Percentiles rank a stretch among this genome's conserved stretches.
These are phyloP conservation scores for Diplogasteroides magnus DNA, from an alignment of 1,140 invertebrate species.

Conservation along the genomic window DNA sequence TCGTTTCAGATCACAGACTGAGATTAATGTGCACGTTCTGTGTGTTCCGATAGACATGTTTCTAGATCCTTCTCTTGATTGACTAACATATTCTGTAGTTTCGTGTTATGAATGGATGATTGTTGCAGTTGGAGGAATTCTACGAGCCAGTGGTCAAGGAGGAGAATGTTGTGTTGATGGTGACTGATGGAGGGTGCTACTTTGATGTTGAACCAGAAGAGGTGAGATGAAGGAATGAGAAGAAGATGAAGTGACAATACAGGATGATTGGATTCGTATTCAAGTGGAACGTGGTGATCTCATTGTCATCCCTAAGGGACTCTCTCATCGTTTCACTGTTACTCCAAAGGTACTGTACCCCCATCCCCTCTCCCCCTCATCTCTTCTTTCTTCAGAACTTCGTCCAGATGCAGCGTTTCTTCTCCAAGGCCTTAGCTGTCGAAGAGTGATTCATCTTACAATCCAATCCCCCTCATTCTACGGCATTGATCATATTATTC, in stretches of 20 bases:
- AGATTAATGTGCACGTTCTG: neutral
- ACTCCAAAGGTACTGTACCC: conserved; percentile 38
- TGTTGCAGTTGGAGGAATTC: conserved; percentile 41
- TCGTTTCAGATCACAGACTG: neutral
- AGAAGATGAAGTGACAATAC: conserved; percentile 10
- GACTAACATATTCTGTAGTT: neutral
- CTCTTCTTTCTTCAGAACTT: conserved; percentile 39
- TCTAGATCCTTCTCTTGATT: neutral
- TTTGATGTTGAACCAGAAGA: conserved; percentile 32
- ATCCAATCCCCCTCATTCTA: too few relatives aligned
- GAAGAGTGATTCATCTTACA: too few relatives aligned
- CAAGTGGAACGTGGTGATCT: conserved; percentile 48
- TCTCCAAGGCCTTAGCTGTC: conserved; percentile 9
- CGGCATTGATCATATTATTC: too few relatives aligned
- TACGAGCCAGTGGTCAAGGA: conserved; percentile 43
- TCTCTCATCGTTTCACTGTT: conserved; percentile 48
- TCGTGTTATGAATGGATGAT: neutral
- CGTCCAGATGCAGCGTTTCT: conserved; percentile 47
- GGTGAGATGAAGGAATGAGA: conserved; percentile 4
- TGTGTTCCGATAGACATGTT: neutral
- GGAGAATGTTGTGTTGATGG: conserved; percentile 30
- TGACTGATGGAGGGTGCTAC: conserved; percentile 33
- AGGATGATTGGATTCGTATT: conserved; percentile 40
- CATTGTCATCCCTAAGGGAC: conserved; percentile 49
- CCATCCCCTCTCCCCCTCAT: neutral